Evolutionary conservation across 2,797 vertebrate species (phyloP).

Genomic region (Pyrocephalus nanus): DNA sequence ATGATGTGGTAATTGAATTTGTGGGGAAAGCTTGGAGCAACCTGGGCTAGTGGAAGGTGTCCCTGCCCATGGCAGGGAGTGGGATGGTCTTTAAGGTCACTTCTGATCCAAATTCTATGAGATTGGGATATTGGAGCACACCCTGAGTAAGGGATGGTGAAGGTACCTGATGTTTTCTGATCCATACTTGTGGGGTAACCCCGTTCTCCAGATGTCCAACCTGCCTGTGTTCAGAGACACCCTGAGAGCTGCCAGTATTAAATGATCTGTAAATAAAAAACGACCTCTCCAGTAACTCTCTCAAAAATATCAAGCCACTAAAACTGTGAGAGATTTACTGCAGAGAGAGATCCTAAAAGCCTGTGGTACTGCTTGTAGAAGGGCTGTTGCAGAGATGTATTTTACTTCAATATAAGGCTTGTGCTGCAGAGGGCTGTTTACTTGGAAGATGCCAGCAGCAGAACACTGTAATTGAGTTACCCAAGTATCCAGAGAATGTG

Average conservation of each 20-base stretch:
- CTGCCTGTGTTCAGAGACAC: not conserved
- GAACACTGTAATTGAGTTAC: slow-evolving; percentile 39
- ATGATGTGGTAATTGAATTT: not conserved
- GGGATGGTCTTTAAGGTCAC: not conserved
- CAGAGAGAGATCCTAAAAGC: not conserved
- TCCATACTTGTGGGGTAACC: rapidly evolving
- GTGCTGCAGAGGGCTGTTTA: slow-evolving; percentile 14
- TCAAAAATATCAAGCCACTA: not conserved
- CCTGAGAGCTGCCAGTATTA: not conserved
- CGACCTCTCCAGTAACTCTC: not conserved
- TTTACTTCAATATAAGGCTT: not conserved
- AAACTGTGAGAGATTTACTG: not conserved
- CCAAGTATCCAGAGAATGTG: slow-evolving; percentile 54
- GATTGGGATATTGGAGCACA: not conserved
- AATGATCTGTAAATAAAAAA: not conserved
- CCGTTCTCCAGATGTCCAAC: not conserved
- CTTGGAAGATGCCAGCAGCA: slow-evolving; percentile 24
- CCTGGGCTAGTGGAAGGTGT: not conserved
- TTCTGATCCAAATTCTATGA: not conserved
- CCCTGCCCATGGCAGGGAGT: not conserved
- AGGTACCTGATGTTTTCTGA: not conserved
- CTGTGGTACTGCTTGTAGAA: not conserved
- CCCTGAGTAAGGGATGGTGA: not conserved
- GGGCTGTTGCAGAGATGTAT: not conserved
- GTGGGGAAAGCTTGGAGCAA: not conserved